Evolutionary conservation across 92 coral and sea anemone genomes (phyloP), one percentile per base, ranked within the genome.

Genomic region (Phenganax stokvisi): DNA sequence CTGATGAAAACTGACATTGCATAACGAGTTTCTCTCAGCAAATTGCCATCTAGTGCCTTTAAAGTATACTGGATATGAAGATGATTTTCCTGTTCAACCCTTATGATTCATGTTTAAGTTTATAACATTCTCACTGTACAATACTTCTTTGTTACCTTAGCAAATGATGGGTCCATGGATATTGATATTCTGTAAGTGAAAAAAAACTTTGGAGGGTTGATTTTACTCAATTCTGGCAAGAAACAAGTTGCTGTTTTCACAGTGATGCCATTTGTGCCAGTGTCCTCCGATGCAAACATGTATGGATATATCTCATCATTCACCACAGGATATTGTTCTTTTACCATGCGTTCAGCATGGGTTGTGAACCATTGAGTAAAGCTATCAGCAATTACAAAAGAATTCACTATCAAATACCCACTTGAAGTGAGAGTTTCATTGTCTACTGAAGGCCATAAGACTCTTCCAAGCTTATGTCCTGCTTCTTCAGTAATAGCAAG

Each of bases 181-280:
- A 96, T 90, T 56, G 97, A 88, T 58, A 96, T 92, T 82, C 99
- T 90, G 75, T 96, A 96, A 8, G 99, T 92, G 83, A 96, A 96
- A 82, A 96, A 92, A 86, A 92, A 96, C 30, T 86, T 72, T 3
- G 99, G 99, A 3, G 99, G 99, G 81, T 92, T 89, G 12, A 96
- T 89, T 74, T 88, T 87, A 85, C 99, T 96, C 4, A 87, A 89
- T 60, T 96, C 99, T 3, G 99, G 99, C 5, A 96, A 82, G 81
- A 96, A 96, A 54, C 97, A 92, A 25, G 97, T 92, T 0, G 96
- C 86, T 12, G 99, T 92, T 56, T 84, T 88, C 62, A 96, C 94
- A 8, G 89, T 87, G 12, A 96, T 90, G 3, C 90, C 97, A 11
- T 89, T 74, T 17, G 13, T 56, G 61, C 92, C 90, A 2, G 90